Conservation (phyloP, 2,888 invertebrate species). For the Tethea ocularis region DNA sequence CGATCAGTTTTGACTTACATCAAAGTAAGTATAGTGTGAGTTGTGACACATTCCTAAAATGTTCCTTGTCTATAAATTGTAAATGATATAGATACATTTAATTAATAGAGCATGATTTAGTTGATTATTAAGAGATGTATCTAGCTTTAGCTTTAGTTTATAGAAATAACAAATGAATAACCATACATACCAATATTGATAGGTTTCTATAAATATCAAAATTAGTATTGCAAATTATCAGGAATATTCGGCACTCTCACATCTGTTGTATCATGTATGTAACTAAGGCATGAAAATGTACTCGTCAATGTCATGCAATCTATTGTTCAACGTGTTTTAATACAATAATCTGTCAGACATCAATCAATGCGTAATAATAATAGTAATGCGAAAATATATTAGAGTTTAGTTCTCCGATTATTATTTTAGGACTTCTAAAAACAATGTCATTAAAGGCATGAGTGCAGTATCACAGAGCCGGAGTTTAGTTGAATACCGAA, state of each 20-base stretch:
- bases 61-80: slow-evolving; percentile 28
- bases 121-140: slow-evolving; percentile 42
- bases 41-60: slow-evolving; percentile 13
- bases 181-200: slow-evolving; percentile 30
- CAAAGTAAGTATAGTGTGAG: not conserved
- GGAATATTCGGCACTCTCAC: slow-evolving; percentile 34
- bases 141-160: slow-evolving; percentile 47
- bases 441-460: too few relatives aligned
- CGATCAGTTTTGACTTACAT: not conserved
- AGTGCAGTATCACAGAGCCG: not conserved
- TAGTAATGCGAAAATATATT: too few relatives aligned
- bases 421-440: too few relatives aligned
- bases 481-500: too few relatives aligned
- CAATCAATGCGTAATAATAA: slow-evolving; percentile 14
- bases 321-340: slow-evolving; percentile 31
- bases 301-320: slow-evolving; percentile 44
- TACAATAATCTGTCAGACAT: slow-evolving; percentile 36
- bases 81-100: slow-evolving; percentile 20
- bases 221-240: not conserved
- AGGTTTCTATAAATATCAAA: slow-evolving; percentile 23
- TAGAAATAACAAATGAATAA: slow-evolving; percentile 50
- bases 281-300: slow-evolving; percentile 72
- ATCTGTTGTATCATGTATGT: slow-evolving; percentile 40
- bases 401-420: too few relatives aligned
- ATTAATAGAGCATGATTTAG: slow-evolving; percentile 49